These are phyloP conservation scores for Clamator glandarius DNA, from an alignment of 2,797 vertebrate species.

Conservation along the genomic window DNA sequence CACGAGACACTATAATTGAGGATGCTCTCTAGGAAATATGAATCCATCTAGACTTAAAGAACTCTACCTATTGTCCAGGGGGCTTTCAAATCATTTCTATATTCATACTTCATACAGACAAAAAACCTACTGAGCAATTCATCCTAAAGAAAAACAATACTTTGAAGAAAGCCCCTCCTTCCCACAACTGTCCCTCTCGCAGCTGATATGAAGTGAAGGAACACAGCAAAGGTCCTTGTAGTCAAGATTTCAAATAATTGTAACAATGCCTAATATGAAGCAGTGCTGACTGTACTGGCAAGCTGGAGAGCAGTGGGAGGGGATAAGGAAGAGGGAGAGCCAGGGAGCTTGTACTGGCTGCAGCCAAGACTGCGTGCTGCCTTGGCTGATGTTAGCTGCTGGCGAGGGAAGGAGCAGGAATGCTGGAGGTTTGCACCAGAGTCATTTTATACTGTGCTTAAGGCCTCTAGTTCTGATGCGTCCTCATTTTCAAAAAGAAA, in stretches of 20 bases:
- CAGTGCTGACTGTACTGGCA: slow-evolving; percentile 5
- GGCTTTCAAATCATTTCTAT: neutral
- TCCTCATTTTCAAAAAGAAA: neutral
- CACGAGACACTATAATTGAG: neutral
- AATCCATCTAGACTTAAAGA: neutral
- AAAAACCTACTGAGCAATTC: neutral
- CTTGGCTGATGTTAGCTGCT: slow-evolving; percentile 65
- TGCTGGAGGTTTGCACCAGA: slow-evolving; percentile 24
- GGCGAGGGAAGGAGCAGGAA: slow-evolving; percentile 46
- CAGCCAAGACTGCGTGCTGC: slow-evolving; percentile 19
- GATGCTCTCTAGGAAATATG: neutral
- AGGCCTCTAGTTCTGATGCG: slow-evolving; percentile 52
- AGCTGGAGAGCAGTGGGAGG: neutral
- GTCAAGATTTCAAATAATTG: neutral
- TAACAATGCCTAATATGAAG: neutral
- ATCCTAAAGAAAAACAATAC: neutral
- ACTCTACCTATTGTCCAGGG: neutral
- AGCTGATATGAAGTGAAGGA: neutral
- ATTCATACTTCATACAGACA: neutral
- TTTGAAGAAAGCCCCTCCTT: neutral
- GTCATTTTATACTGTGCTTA: slow-evolving; percentile 39
- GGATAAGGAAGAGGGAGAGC: neutral
- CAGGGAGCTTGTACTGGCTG: neutral
- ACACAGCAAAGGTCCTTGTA: neutral
- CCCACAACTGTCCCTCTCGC: neutral